phyloP scores from a whole-genome alignment of 1,140 invertebrate species.

The Heliconius himera region DNA sequence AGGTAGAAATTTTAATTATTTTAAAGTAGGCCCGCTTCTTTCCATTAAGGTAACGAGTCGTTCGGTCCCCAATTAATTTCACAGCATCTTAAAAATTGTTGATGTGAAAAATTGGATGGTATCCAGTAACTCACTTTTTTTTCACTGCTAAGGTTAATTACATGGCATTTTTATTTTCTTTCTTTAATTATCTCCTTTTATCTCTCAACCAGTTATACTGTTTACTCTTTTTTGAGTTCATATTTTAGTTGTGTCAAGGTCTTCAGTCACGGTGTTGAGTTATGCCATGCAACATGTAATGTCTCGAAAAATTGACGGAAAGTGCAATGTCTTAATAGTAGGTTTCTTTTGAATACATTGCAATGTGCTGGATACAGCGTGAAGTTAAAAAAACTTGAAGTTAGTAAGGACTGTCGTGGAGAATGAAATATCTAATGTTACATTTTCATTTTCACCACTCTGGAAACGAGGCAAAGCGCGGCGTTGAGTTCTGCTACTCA shows the following conservation, averaged over 20 bases:
- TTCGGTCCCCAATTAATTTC: slow-evolving; percentile 47
- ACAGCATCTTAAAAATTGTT: slow-evolving; percentile 45
- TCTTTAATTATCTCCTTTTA: background rate
- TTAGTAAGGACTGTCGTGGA: too few species aligned
- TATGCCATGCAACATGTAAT: too few species aligned
- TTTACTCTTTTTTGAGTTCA: background rate
- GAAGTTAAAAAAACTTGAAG: too few species aligned
- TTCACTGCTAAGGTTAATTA: slow-evolving; percentile 32
- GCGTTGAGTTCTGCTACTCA: too few species aligned
- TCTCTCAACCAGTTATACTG: background rate
- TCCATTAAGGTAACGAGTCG: slow-evolving; percentile 46
- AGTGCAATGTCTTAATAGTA: too few species aligned
- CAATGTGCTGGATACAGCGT: too few species aligned
- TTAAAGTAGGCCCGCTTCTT: slow-evolving; percentile 37
- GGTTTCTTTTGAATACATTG: too few species aligned
- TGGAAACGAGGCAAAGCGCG: too few species aligned
- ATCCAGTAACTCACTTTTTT: slow-evolving; percentile 37
- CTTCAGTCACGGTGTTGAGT: background rate
- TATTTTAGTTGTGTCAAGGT: background rate
- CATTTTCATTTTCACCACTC: too few species aligned
- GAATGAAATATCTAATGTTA: too few species aligned
- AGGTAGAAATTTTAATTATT: slow-evolving; percentile 17
- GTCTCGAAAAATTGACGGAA: too few species aligned
- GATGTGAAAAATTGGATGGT: slow-evolving; percentile 47
- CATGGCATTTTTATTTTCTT: background rate